Percentiles rank a stretch among this genome's conserved stretches.
phyloP scores from a whole-genome alignment of 2,797 vertebrate species.

The Austrolebias charrua region DNA sequence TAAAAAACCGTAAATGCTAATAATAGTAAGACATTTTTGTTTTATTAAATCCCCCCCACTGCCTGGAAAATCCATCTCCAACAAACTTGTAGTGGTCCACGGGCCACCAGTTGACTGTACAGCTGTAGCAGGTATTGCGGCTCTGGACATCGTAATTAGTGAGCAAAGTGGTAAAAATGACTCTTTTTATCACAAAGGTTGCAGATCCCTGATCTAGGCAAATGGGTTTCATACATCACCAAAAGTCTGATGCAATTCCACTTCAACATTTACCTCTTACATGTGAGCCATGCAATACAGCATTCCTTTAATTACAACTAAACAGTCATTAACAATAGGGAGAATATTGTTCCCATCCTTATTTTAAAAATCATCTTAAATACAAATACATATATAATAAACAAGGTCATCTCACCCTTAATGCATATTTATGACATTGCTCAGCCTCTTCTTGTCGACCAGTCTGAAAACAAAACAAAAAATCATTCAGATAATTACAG shows the following conservation, averaged over 20 bases:
- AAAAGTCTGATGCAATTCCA: neutral
- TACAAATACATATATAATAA: neutral
- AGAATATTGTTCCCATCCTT: neutral
- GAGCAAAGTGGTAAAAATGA: too few relatives aligned
- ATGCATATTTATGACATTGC: constrained; percentile 85
- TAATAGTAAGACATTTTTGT: too few relatives aligned
- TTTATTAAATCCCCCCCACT: too few relatives aligned
- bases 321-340: neutral
- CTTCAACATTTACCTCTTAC: neutral
- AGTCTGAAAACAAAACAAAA: constrained; percentile 73
- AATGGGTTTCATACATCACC: neutral
- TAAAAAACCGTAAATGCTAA: too few relatives aligned
- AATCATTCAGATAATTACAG: constrained; percentile 6
- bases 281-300: neutral
- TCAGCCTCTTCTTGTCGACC: constrained; percentile 85
- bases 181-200: too few relatives aligned
- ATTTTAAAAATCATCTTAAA: neutral
- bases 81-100: too few relatives aligned
- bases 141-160: too few relatives aligned
- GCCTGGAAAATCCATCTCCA: too few relatives aligned
- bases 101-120: too few relatives aligned
- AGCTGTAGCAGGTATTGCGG: too few relatives aligned
- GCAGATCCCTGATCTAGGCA: too few relatives aligned
- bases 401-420: constrained; percentile 78
- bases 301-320: neutral